phyloP scores from a whole-genome alignment of 2,797 vertebrate genomes.

The Girardinus metallicus region DNA sequence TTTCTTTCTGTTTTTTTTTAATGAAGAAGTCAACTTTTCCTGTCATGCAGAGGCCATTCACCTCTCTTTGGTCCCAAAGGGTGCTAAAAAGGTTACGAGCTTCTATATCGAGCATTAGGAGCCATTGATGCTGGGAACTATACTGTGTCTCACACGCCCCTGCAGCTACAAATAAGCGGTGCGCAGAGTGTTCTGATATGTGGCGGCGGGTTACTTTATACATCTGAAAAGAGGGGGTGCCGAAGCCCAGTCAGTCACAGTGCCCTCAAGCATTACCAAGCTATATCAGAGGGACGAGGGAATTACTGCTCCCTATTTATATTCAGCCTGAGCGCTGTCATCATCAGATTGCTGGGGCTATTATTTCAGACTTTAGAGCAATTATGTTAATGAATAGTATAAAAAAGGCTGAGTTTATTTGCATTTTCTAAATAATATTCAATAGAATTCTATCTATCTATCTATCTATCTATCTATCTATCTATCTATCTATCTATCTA shows the following conservation, averaged over 20 bases:
- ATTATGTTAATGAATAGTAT: slow-evolving; percentile 77
- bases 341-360: slow-evolving; percentile 72
- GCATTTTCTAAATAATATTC: slow-evolving; percentile 38
- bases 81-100: slow-evolving; percentile 67
- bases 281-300: slow-evolving; percentile 71
- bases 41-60: slow-evolving; percentile 45
- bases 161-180: slow-evolving; percentile 78
- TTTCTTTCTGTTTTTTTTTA: slow-evolving; percentile 23
- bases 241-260: slow-evolving; percentile 69
- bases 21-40: slow-evolving; percentile 54
- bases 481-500: slow-evolving; percentile 4
- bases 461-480: slow-evolving; percentile 6
- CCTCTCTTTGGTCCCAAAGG: slow-evolving; percentile 48
- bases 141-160: slow-evolving; percentile 81
- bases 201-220: slow-evolving; percentile 79
- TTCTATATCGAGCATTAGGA: slow-evolving; percentile 83
- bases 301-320: slow-evolving; percentile 74
- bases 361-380: slow-evolving; percentile 78
- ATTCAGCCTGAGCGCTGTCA: slow-evolving; percentile 63
- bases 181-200: slow-evolving; percentile 77
- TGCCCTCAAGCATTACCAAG: slow-evolving; percentile 65
- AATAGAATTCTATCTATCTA: slow-evolving; percentile 8
- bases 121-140: slow-evolving; percentile 81
- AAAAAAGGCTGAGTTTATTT: slow-evolving; percentile 37
- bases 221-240: slow-evolving; percentile 65